Base-by-base conservation (phyloP, 2,888 invertebrate genomes). In the Hypomecis atomaria region DNA sequence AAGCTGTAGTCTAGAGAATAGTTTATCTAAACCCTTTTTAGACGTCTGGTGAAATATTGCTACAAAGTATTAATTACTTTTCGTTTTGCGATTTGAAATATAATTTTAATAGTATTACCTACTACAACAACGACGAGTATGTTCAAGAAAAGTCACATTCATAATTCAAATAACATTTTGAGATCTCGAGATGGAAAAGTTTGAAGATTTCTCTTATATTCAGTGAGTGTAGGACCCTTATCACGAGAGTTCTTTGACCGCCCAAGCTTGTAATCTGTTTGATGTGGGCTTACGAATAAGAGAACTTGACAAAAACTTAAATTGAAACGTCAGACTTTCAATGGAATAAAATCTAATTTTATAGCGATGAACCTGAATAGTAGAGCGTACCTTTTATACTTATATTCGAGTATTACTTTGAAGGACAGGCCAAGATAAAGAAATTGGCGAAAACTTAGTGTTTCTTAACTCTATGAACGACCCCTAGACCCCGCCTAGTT, bases 211-310 rank as follows among this genome's bases (percentile, higher is more conserved):
- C 43, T 43, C 36, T 33, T 40, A 33, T 23, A 52, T 40, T 23
- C 10, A 42, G 33, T 42, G 23, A 53, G 33, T 42, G n/a, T n/a
- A 36, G 43, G 11, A 44, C 45, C 37, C 55, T 55, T 45, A 55
- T 55, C 55, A 10, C 13, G 9, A 49, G 40, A 40, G 45, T 45
- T 55, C 37, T 45, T 43, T 42, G 54, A 54, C 54, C 36, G 36
- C 6, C 43, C 10, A 13, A 52, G 36, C 37, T 62, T 60, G 61
- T 66, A 64, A 69, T 70, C 55, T 69, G 64, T 64, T 48, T 59
- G 50, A 59, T 50, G 58, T 59, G 34, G 47, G 47, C 34, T 53
- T 52, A 42, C 40, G 59, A 61, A 9, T 54, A 54, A 38, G 9
- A 37, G 6, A 38, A 23, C 13, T 52, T 52, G 40, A 33, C 10